Evolutionary conservation across 2,888 invertebrate genomes (phyloP), one percentile per base, ranked within the genome.

Genomic region (Patella ulyssiponensis): DNA sequence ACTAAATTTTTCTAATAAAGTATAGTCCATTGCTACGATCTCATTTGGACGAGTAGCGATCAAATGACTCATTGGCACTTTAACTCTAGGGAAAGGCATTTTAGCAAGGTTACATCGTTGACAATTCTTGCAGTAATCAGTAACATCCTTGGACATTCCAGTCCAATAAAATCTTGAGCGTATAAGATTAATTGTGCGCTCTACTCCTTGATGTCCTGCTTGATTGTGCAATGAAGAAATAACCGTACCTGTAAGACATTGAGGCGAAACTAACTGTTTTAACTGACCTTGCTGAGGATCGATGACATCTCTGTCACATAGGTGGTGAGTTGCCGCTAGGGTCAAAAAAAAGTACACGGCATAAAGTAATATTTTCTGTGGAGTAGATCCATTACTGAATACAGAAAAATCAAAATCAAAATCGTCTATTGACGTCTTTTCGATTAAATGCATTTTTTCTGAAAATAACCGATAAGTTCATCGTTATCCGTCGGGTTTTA

Each of bases 131-230:
- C 79, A 79, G 17, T 72, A 81, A 20, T 69, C 70, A 20, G 74
- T 64, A 52, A 83, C 73, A 73, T 82, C 80, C 14, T 33, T 75
- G 15, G 69, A 70, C 77, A 82, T 78, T 23, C 79, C 77, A 69
- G 80, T 73, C 84, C 82, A 84, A 75, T 77, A 84, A 72, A 75
- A 83, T 75, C 84, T 79, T 14, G 52, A 53, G 51, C 76, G 64
- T 15, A 81, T 70, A 7, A 81, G 23, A 3, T n/a, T 56, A 12
- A 77, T 54, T 58, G 83, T 83, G 64, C 78, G 69, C 64, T 80
- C 83, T 27, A 73, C 33, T 1, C 78, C 73, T 54, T 76, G 78
- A 64, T 82, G 82, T 69, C 80, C 79, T 15, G 51, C 23, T 20
- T 75, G n/a, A 58, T 82, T 77, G 44, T 82, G 81, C 4, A n/a